Evolutionary conservation across 1,140 invertebrate species (phyloP).

Genomic region (Papilio polyxenes): DNA sequence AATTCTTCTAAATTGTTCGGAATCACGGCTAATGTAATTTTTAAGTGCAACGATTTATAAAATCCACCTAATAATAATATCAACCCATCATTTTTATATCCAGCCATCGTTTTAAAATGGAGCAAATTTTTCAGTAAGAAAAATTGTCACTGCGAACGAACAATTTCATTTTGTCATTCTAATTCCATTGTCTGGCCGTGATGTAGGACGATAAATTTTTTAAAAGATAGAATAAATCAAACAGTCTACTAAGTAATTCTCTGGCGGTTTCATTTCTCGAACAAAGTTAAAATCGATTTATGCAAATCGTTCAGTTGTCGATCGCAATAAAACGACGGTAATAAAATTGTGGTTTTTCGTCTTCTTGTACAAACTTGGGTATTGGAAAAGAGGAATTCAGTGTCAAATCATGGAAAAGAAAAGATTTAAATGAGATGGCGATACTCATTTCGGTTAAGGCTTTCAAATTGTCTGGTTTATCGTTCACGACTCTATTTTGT

Average conservation of each 20-base stretch:
- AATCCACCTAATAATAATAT: conserved; percentile 37
- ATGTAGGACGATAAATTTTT: conserved; percentile 39
- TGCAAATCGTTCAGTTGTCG: conserved; percentile 39
- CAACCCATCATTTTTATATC: conserved; percentile 38
- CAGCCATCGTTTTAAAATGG: conserved; percentile 38
- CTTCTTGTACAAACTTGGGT: conserved; percentile 24
- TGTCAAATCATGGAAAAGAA: conserved; percentile 23
- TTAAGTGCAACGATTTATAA: conserved; percentile 35
- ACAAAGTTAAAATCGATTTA: conserved; percentile 40
- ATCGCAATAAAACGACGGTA: conserved; percentile 39
- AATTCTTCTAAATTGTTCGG: conserved; percentile 33
- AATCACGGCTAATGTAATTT: conserved; percentile 22
- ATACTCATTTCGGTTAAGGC: conserved; percentile 8
- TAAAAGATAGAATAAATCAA: conserved; percentile 40
- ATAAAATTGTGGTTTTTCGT: conserved; percentile 40
- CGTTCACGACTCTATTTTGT: not conserved
- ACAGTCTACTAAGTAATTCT: conserved; percentile 40
- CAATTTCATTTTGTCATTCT: conserved; percentile 40
- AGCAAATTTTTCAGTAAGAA: conserved; percentile 38
- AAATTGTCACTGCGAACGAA: conserved; percentile 34
- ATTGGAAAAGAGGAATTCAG: conserved; percentile 34
- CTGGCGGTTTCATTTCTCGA: conserved; percentile 38
- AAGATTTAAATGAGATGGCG: conserved; percentile 35
- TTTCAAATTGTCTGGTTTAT: not conserved
- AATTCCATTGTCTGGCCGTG: conserved; percentile 39